phyloP scores from a whole-genome alignment of 2,888 invertebrate species.

The Syrphus vitripennis region DNA sequence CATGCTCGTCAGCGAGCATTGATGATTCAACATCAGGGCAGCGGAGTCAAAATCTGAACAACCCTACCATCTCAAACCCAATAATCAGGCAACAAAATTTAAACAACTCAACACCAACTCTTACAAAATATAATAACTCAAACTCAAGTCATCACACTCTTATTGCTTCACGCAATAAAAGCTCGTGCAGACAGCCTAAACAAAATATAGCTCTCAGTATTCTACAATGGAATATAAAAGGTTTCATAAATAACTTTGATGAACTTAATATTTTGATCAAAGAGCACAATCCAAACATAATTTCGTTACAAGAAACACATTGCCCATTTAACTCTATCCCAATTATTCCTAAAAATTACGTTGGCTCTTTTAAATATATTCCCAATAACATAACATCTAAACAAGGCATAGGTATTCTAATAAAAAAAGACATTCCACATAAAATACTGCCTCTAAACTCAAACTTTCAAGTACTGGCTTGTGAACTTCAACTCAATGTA shows the following conservation, averaged over 20 bases:
- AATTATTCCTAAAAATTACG: too few relatives aligned
- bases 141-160: not conserved
- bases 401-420: constrained; percentile 6
- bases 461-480: constrained; percentile 17
- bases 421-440: constrained; percentile 45
- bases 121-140: not conserved
- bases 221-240: not conserved
- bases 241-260: too few relatives aligned
- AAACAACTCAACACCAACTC: too few relatives aligned
- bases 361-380: not conserved
- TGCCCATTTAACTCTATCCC: too few relatives aligned
- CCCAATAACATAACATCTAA: not conserved
- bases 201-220: not conserved
- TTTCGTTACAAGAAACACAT: too few relatives aligned
- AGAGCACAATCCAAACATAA: too few relatives aligned
- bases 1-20: not conserved
- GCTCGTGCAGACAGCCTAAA: not conserved
- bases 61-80: not conserved
- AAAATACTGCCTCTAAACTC: constrained; percentile 14
- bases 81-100: not conserved
- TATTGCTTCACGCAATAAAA: not conserved
- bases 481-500: constrained; percentile 13
- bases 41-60: not conserved
- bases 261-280: too few relatives aligned
- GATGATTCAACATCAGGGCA: not conserved